Evolutionary conservation across 2,797 vertebrate genomes (phyloP), one percentile per base, ranked within the genome.

Genomic region (Anomalospiza imberbis): DNA sequence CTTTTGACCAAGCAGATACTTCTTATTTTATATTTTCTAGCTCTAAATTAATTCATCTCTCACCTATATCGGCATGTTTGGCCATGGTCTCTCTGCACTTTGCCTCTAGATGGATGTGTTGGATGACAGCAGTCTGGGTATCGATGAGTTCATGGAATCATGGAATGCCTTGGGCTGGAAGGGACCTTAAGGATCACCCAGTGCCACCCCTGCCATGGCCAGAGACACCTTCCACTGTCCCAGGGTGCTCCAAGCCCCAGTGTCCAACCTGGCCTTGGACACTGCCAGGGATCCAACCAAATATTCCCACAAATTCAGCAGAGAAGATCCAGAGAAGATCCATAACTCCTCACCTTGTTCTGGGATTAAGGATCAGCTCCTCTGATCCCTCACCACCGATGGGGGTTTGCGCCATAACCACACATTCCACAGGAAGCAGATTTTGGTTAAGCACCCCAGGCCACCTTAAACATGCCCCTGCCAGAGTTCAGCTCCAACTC

Each of bases 191-290:
- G 5, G 11, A 17, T 8, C 11, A 45, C 7, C n/a, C n/a, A 58
- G 20, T 25, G 12, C 28, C 51, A 57, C 26, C 17, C 36, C 16
- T 51, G 51, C 60, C 53, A 18, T n/a, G 32, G 81, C 22, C 28
- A 87, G 38, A 19, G 53, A 60, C 68, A 31, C 24, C 11, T 73
- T 2, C 53, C 60, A 29, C 38, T 5, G 0, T 16, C 7, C 17
- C 45, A 80, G n/a, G 16, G 0, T 50, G 32, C 60, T 58, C 45
- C n/a, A 17, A 73, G 13, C 15, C 17, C 26, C 0, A 0, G 38
- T 40, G 38, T 7, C 34, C 51, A 63, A 0, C 13, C 58, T 36
- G 22, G 45, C 21, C 53, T 58, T 7, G 36, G 32, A 2, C 26
- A 24, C 12, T 63, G 0, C 31, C 34, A 54, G 31, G 24, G 26